A percentile compares a stretch with the other conserved stretches of the same genome.
These are phyloP conservation scores for Hirtodrosophila confusa DNA, from an alignment of 2,888 invertebrate species.

Conservation along the genomic window DNA sequence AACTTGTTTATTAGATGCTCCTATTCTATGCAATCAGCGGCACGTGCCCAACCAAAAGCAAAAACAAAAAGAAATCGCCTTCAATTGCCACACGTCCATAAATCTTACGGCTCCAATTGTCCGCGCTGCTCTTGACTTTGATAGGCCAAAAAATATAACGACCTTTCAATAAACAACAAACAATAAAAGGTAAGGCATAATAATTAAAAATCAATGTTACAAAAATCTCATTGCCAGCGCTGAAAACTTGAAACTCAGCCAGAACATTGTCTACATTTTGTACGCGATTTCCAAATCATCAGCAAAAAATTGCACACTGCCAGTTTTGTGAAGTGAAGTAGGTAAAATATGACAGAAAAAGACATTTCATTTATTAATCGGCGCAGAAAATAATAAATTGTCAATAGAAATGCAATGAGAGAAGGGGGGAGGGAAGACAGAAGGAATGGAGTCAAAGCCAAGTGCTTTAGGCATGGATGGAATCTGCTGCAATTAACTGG, in stretches of 20 bases:
- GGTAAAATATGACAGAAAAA: slow-evolving; percentile 7
- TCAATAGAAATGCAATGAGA: slow-evolving; percentile 30
- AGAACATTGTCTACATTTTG: slow-evolving; percentile 1
- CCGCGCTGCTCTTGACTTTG: slow-evolving; percentile 20
- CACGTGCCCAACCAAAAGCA: slow-evolving; percentile 51
- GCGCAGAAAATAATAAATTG: slow-evolving; percentile 49
- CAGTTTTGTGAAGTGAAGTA: slow-evolving; percentile 7
- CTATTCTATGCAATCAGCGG: slow-evolving; percentile 43
- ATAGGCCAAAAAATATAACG: neutral
- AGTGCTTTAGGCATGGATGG: slow-evolving; percentile 30
- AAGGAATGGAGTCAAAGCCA: neutral
- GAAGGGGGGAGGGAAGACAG: neutral
- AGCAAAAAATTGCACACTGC: slow-evolving; percentile 41
- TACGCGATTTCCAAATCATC: slow-evolving; percentile 32
- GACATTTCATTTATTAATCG: slow-evolving; percentile 63
- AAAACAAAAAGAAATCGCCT: no score
- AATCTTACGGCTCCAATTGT: neutral
- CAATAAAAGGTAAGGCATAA: slow-evolving; percentile 8
- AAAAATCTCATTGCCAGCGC: slow-evolving; percentile 38
- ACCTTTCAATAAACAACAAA: neutral
- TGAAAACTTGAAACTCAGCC: slow-evolving; percentile 27
- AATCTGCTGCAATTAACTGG: slow-evolving; percentile 69
- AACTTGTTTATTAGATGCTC: slow-evolving; percentile 73
- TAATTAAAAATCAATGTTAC: slow-evolving; percentile 71
- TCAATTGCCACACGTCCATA: no score